Base-by-base conservation (phyloP, 2,797 vertebrate genomes). In the Peromyscus nudipes region DNA sequence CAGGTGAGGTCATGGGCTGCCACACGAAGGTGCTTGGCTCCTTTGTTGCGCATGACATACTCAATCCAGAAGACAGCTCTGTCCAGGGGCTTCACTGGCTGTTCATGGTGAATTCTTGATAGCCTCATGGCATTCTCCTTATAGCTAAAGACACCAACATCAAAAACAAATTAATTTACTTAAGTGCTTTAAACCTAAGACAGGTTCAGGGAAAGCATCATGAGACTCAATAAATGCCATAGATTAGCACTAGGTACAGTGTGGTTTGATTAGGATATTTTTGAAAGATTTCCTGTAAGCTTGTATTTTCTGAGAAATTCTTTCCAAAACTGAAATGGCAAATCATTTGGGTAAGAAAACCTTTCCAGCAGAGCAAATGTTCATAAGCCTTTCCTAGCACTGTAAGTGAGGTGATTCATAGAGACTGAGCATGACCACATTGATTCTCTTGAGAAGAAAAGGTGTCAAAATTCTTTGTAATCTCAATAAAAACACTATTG, bases 11-110 rank as follows among this genome's bases (percentile, higher is more conserved):
- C 92, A 7, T 99, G 97, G 4, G 99, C 99, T 23, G 99, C 99
- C 49, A 87, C 85, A 62, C 99, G 97, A 65, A 99, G 97, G 92
- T 99, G 99, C 76, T 98, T 98, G 29, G 99, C 99, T 0, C 99
- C 99, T 83, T 99, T 99, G 97, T 99, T 98, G 49, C 98, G 98
- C 98, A 99, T 99, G n/a, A 99, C 99, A 95, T 97, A 99, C 98
- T 99, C 99, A 0, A 99, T 98, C 99, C 99, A 99, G 98, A 99
- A 99, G 71, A 99, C 98, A 0, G 99, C 98, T 88, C 98, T 98
- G 31, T 99, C 99, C n/a, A 96, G 97, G 7, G 99, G 98, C 77
- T 93, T 99, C 2, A 98, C 23, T 2, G 99, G 99, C 96, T 99
- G 98, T 89, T 99, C 99, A 0, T 98, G 99, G 69, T 99, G 99